Conservation (phyloP, 2,113 vertebrate genomes). For the Orientallactaga bullata region DNA sequence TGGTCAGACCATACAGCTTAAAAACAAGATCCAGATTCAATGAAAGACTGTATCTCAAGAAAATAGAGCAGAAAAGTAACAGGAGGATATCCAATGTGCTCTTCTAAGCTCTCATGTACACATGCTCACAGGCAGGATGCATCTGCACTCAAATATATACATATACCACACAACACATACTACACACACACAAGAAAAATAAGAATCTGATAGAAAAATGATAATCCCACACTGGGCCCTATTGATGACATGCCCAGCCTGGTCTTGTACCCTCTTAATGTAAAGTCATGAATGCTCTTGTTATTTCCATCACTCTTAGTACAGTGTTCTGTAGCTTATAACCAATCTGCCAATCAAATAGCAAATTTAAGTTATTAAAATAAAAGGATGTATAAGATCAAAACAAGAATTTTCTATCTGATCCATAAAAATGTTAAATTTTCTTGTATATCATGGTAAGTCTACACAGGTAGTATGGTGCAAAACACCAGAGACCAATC, state of each 20-base stretch:
- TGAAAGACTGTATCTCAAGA: too few species aligned
- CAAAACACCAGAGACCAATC: background rate
- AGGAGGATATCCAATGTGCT: too few species aligned
- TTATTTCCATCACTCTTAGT: background rate
- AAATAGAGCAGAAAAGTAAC: too few species aligned
- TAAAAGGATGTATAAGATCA: background rate
- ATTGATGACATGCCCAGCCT: background rate
- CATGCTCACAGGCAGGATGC: too few species aligned
- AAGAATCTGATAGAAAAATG: background rate
- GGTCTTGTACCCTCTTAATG: background rate
- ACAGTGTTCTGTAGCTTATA: background rate
- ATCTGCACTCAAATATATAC: too few species aligned
- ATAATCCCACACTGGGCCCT: background rate
- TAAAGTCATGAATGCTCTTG: background rate
- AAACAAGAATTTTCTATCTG: background rate
- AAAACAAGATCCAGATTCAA: too few species aligned
- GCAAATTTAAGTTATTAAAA: slow-evolving; percentile 23
- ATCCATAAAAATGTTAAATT: background rate
- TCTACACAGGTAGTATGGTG: background rate
- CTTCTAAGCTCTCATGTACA: too few species aligned
- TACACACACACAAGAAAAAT: too few species aligned
- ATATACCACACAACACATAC: too few species aligned
- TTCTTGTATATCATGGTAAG: background rate
- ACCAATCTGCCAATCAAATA: background rate
- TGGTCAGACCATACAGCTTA: too few species aligned